phyloP scores from a whole-genome alignment of 2,888 invertebrate genomes.

The Orthonevra nobilis region DNA sequence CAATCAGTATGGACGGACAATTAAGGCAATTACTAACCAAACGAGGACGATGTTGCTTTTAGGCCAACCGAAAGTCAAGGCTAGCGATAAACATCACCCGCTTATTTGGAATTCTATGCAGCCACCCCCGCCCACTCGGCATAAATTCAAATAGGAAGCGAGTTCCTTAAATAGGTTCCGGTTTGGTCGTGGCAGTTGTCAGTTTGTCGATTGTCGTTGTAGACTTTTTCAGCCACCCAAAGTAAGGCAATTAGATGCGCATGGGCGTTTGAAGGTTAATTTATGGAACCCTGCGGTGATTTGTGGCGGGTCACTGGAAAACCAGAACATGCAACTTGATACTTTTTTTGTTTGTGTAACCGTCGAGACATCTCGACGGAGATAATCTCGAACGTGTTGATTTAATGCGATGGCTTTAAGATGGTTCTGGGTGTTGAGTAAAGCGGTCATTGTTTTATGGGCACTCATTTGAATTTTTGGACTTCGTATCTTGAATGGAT shows the following conservation, averaged over 20 bases:
- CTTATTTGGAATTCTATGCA: conserved; percentile 26
- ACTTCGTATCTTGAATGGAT: too few species aligned
- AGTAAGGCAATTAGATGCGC: conserved; percentile 50
- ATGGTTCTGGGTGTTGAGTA: too few species aligned
- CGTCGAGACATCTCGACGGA: too few species aligned
- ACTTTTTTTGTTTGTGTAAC: too few species aligned
- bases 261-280: conserved; percentile 28
- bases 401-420: too few species aligned
- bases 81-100: conserved; percentile 48
- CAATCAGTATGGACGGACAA: conserved; percentile 3
- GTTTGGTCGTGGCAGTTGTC: neutral
- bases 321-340: too few species aligned
- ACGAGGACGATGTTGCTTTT: conserved; percentile 35
- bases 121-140: too few species aligned
- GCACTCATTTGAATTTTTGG: too few species aligned
- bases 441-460: too few species aligned
- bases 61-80: conserved; percentile 67
- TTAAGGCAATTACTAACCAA: neutral
- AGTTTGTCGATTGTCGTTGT: neutral
- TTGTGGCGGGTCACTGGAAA: conserved; percentile 31
- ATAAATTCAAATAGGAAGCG: conserved; percentile 15
- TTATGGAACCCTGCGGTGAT: conserved; percentile 45
- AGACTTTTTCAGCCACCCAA: conserved; percentile 8
- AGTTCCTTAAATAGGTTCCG: conserved; percentile 55
- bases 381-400: too few species aligned